These are phyloP conservation scores for Drosophila picticornis DNA, from an alignment of 2,888 invertebrate species.

Conservation along the genomic window DNA sequence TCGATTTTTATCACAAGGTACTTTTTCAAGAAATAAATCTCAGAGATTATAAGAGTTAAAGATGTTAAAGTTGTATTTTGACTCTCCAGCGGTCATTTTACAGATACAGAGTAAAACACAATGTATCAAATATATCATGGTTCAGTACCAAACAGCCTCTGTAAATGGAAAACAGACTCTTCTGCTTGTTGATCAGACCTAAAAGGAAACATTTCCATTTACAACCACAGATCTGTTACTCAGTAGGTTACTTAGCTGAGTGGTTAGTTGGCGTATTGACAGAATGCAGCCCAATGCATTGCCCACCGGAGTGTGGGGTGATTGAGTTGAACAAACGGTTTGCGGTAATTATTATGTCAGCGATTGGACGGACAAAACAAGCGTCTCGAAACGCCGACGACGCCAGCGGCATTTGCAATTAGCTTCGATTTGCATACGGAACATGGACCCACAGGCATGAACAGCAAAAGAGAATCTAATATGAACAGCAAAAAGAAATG, in stretches of 20 bases:
- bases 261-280: slow-evolving; percentile 32
- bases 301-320: background rate
- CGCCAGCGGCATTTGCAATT: slow-evolving; percentile 77
- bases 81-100: no score
- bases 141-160: slow-evolving; percentile 75
- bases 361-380: slow-evolving; percentile 40
- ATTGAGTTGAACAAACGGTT: slow-evolving; percentile 17
- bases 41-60: background rate
- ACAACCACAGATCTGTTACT: slow-evolving; percentile 32
- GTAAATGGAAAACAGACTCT: background rate
- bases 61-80: background rate
- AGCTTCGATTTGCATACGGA: slow-evolving; percentile 61
- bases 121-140: slow-evolving; percentile 65
- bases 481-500: slow-evolving; percentile 25
- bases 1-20: background rate
- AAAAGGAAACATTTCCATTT: slow-evolving; percentile 54
- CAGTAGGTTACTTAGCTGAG: slow-evolving; percentile 11
- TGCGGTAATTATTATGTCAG: slow-evolving; percentile 77
- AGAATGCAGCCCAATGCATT: background rate
- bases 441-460: slow-evolving; percentile 5
- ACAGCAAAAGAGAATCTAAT: slow-evolving; percentile 64
- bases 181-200: slow-evolving; percentile 34
- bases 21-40: background rate
- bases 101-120: slow-evolving; percentile 1
- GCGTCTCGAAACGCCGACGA: slow-evolving; percentile 48